These are phyloP conservation scores for Dilophus febrilis DNA, from an alignment of 2,888 invertebrate species.

Conservation along the genomic window DNA sequence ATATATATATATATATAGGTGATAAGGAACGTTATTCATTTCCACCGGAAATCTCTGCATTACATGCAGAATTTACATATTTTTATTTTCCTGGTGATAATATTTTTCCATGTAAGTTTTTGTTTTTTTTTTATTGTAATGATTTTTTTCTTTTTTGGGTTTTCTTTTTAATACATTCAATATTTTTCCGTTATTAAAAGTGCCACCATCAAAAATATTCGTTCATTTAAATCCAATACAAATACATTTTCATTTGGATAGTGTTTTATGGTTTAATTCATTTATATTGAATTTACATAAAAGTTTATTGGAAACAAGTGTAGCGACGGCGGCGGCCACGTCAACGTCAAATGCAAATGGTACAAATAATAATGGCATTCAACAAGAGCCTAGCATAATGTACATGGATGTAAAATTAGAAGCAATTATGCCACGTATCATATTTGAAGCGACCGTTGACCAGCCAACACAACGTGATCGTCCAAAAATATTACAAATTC, in stretches of 20 bases:
- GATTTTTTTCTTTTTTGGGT: constrained; percentile 7
- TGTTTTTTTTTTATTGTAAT: constrained; percentile 1
- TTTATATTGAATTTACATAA: constrained; percentile 78
- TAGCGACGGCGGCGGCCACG: constrained; percentile 15
- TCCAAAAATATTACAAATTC: constrained; percentile 64
- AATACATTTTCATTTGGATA: constrained; percentile 70
- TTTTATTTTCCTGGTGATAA: constrained; percentile 90
- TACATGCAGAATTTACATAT: constrained; percentile 93
- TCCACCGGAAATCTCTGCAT: constrained; percentile 75
- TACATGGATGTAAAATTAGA: constrained; percentile 80
- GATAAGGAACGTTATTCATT: constrained; percentile 62
- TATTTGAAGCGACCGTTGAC: constrained; percentile 51
- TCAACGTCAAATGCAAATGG: constrained; percentile 10
- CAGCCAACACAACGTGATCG: constrained; percentile 69
- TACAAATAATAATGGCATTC: too few relatives aligned
- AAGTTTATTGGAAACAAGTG: constrained; percentile 40
- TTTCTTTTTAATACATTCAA: constrained; percentile 3
- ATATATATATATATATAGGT: constrained; percentile 35
- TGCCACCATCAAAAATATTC: constrained; percentile 86
- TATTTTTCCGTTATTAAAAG: too few relatives aligned
- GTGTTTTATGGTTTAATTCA: constrained; percentile 85
- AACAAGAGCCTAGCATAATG: constrained; percentile 24
- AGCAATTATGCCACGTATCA: constrained; percentile 72
- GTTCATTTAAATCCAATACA: constrained; percentile 82
- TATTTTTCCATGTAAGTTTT: constrained; percentile 62